Evolutionary conservation across 2,888 invertebrate species (phyloP).

Genomic region (Eupithecia pulchellata): DNA sequence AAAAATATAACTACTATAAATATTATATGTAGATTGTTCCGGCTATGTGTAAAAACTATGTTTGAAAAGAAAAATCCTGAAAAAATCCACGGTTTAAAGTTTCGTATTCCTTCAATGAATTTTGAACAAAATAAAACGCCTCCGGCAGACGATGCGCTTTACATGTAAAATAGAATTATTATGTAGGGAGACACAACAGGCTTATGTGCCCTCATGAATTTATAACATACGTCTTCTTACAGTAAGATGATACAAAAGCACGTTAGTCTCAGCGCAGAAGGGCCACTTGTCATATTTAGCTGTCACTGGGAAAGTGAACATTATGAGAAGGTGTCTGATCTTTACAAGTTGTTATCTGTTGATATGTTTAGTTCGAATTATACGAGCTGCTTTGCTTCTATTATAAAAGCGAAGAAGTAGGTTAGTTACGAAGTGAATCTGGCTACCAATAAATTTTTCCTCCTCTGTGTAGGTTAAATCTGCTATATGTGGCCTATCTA

Average conservation of each 20-base stretch:
- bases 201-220: constrained; percentile 63
- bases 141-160: constrained; percentile 38
- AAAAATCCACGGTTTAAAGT: constrained; percentile 20
- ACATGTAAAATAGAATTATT: constrained; percentile 47
- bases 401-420: neutral
- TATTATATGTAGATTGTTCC: neutral
- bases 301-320: neutral
- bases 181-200: constrained; percentile 44
- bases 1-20: neutral
- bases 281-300: constrained; percentile 6
- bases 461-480: neutral
- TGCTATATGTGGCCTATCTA: neutral
- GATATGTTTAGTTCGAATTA: neutral
- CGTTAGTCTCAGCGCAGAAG: constrained; percentile 19
- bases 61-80: neutral
- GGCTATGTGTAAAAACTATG: neutral
- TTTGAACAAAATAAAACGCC: constrained; percentile 41
- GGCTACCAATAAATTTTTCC: neutral
- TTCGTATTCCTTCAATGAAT: constrained; percentile 30
- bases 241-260: constrained; percentile 52
- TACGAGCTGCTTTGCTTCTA: too few relatives aligned
- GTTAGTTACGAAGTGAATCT: neutral
- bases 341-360: neutral
- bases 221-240: constrained; percentile 64
- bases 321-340: neutral